Base-by-base conservation (phyloP, 2,888 invertebrate genomes). In the Drosophila melanosoma region DNA sequence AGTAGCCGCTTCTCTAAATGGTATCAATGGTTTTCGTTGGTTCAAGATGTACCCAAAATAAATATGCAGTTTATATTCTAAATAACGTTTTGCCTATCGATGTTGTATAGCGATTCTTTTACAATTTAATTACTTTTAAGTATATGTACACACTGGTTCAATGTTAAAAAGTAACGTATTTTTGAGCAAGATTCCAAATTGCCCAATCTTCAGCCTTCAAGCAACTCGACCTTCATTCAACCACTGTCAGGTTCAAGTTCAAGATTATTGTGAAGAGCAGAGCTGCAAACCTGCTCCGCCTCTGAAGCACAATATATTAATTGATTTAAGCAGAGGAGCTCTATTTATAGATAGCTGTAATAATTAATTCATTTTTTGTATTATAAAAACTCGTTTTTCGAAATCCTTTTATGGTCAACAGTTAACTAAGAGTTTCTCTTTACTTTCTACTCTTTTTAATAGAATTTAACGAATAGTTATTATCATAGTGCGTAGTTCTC, bases 401-500 rank as follows among this genome's bases (percentile, higher is more conserved):
- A 45, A 45, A 23, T 45, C 45, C 45, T 23, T 49, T 17, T 49
- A 29, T 17, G 26, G 45, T 23, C 53, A 36, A 36, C 23, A 2
- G 17, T 26, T 12, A 12, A 29, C 17, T 29, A 10, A 17, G 10
- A 26, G 49, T 23, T 53, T 53, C 20, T 53, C 33, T 23, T 23
- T 32, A 29, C 4, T 33, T 29, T 32, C 5, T n/a, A 53, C n/a
- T 17, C 40, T n/a, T 36, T 42, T 20, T 17, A 23, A 15, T 33
- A 26, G 3, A 56, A 40, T 56, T 33, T n/a, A 17, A 54, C 35
- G 10, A 56, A 40, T 26, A 20, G 40, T 66, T 29, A 36, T 54
- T 68, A 61, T 64, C 61, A 60, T 57, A 42, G 53, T 45, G 49
- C 4, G 1, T 45, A 48, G n/a, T 26, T 54, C 36, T 36, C 5